Base-by-base conservation (phyloP, 2,113 vertebrate genomes). In the Benitochromis conjunctus region DNA sequence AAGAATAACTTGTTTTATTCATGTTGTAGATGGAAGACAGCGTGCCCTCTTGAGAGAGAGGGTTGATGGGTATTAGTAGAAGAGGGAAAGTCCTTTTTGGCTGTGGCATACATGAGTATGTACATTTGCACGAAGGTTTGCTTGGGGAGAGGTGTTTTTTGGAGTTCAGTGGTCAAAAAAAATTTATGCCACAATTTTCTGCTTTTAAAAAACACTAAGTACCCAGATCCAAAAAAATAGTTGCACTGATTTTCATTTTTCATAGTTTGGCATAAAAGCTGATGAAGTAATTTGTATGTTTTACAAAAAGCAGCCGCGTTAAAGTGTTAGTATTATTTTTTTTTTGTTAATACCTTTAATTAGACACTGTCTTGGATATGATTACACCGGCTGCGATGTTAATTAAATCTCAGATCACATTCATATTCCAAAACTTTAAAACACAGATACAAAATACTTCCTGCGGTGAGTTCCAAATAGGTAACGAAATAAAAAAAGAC, bases 1-100 rank as follows among this genome's bases (percentile, higher is more conserved):
- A 94, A 95, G 93, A 95, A 95, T 91, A 95, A 95, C 90, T 94
- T 96, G 94, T 95, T 96, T 96, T 95, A 96, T 96, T 95, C 91
- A 95, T 95, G 92, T 86, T 69, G 82, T 88, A 80, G 81, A 94
- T 92, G 85, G 89, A 86, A 89, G 90, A 86, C 92, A 86, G 89
- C 31, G 9, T 79, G 88, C 76, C 91, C 94, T 95, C 95, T 84
- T 87, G 94, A 95, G 95, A 92, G 82, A 83, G 78, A 86, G 87
- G 89, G 88, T 78, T 93, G 90, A 93, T 91, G 79, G 66, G 92
- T 93, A 90, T 92, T 90, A 89, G 71, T 77, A 56, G 76, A 91
- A 89, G 87, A 85, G 86, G 71, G 87, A 85, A 79, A 58, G 84
- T 86, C 57, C n/a, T 74, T 89, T 94, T 94, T 93, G 88, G 87